Base-by-base conservation (phyloP, 2,797 vertebrate species). In the Cichlasoma orientale region DNA sequence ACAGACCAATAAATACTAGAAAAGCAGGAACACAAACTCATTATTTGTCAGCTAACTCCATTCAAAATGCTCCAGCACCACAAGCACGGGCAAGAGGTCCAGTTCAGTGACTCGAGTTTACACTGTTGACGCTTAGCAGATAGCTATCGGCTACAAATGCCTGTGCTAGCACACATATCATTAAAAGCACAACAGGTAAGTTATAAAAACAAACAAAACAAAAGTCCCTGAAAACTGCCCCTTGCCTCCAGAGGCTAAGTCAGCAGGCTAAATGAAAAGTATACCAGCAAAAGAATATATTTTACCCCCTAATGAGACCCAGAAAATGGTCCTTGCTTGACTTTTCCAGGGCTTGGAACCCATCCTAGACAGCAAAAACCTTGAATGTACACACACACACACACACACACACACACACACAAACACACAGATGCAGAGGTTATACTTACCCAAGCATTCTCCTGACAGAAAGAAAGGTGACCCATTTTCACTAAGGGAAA, bases 401-500 rank as follows among this genome's bases (percentile, higher is more conserved):
- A 29, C 29, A 72, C 55, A 74, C 63, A 72, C 31, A 47, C 21
- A 29, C 29, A 72, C 56, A 74, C 63, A 69, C 56, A 58, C 56
- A 74, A 70, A 79, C 44, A 74, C 41, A 55, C 38, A 41, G 4
- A 82, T 66, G 10, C 76, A 78, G 68, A 79, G 91, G 89, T 83
- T 86, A 90, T 89, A 89, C 86, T 84, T 86, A 78, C 78, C 77
- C 59, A 78, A 84, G 77, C 73, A 66, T 88, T 80, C 81, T 88
- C 82, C 75, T 86, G 82, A 88, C 75, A 83, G 71, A 89, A 91
- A 78, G 82, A 82, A 91, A 93, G 89, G 91, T 94, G 93, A 94
- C 94, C 94, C 88, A 94, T 93, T 95, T 94, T 89, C 73, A 89
- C 85, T 54, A 18, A 86, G 84, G 87, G 86, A 86, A 89, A 86